Evolutionary conservation across 2,113 vertebrate species (phyloP), one percentile per base, ranked within the genome.

Genomic region (Syngnathoides biaculeatus): DNA sequence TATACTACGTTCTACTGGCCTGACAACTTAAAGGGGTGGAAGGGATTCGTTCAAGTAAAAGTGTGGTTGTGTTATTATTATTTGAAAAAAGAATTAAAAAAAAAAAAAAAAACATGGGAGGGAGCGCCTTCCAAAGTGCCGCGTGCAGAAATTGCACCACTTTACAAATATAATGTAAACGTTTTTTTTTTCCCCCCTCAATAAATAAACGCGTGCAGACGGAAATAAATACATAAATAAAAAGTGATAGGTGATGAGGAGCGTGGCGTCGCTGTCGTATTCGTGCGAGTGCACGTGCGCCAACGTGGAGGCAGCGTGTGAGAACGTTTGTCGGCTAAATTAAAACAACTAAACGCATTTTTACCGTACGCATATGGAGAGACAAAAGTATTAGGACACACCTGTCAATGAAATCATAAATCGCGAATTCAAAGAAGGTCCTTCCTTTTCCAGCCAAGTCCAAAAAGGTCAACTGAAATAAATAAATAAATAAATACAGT

Each of bases 61-160:
- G 55, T 30, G 55, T 30, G 68, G 70, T 75, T 61, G 64, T 63
- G 58, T 73, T 72, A 72, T 77, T 72, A 72, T 77, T 77, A 77
- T 81, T 86, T 78, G 48, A 30, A 57, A 56, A 17, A 13, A 40
- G n/a, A n/a, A n/a, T n/a, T n/a, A 57, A 15, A 17, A 57, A 15
- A 57, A 8, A 17, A 13, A 40, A 17, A 5, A 24, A 58, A 15
- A 38, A 8, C 1, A n/a, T 20, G 56, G 26, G 30, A 22, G 77
- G 78, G 82, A 90, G 91, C 87, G 81, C 68, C 87, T 85, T 90
- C 84, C 84, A 92, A 92, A 92, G 92, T 93, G 92, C 91, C 75
- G 74, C 85, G 89, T 92, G 91, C 92, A 90, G 86, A 92, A 87
- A 91, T 91, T 91, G 89, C 88, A 92, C 89, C 78, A 89, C 76